Conservation (phyloP, 2,888 invertebrate species). For the Saturnia pavonia region DNA sequence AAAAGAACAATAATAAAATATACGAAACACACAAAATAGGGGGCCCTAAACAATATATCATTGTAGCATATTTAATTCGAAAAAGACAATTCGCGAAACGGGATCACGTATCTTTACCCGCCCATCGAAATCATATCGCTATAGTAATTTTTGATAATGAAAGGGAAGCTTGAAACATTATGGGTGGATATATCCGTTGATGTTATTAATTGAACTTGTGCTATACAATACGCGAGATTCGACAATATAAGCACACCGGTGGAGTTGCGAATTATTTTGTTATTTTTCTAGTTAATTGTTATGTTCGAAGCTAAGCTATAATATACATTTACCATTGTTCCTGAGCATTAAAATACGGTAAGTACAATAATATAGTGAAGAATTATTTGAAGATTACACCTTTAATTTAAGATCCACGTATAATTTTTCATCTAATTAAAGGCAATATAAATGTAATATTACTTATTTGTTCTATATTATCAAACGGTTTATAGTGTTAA, state of each 20-base stretch:
- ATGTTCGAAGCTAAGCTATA: conserved; percentile 32
- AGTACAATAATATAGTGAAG: too few relatives aligned
- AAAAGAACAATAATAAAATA: conserved; percentile 66
- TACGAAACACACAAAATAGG: conserved; percentile 52
- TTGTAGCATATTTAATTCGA: conserved; percentile 65
- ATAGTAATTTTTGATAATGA: conserved; percentile 76
- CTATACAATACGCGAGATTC: conserved; percentile 52
- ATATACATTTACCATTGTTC: neutral
- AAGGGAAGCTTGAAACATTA: conserved; percentile 64
- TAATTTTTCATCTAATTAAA: too few relatives aligned
- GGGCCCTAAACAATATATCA: conserved; percentile 52
- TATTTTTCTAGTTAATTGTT: conserved; percentile 58
- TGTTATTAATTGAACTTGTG: conserved; percentile 63
- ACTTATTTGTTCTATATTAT: too few relatives aligned
- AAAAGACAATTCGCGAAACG: conserved; percentile 70
- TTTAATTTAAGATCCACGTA: too few relatives aligned
- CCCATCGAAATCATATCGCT: conserved; percentile 71
- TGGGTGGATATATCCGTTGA: conserved; percentile 74
- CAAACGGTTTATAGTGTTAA: too few relatives aligned
- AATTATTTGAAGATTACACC: too few relatives aligned
- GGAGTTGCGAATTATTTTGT: conserved; percentile 62
- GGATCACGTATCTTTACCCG: conserved; percentile 61
- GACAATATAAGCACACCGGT: conserved; percentile 67
- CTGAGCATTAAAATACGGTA: neutral
- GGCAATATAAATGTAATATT: too few relatives aligned